Percentiles rank a stretch among this genome's conserved stretches.
Evolutionary conservation across 2,113 vertebrate species (phyloP).

Genomic region (Nibea albiflora): DNA sequence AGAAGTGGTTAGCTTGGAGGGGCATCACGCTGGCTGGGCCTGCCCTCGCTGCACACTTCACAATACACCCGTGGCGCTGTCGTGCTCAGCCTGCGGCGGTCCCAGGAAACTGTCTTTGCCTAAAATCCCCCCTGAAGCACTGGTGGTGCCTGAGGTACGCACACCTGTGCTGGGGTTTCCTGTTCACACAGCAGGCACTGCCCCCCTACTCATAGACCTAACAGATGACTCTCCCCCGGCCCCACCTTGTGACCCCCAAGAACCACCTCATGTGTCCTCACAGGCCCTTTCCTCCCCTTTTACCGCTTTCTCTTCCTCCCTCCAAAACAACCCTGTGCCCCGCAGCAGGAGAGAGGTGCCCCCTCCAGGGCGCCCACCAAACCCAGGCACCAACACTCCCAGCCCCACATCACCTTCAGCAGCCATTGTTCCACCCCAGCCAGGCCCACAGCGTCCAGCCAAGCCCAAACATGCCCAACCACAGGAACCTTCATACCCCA

Average conservation of each 20-base stretch:
- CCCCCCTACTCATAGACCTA: slow-evolving; percentile 80
- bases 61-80: slow-evolving; percentile 93
- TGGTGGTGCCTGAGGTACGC: slow-evolving; percentile 94
- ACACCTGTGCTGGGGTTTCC: slow-evolving; percentile 89
- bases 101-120: slow-evolving; percentile 95
- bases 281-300: slow-evolving; percentile 79
- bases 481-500: slow-evolving; percentile 83
- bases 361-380: slow-evolving; percentile 82
- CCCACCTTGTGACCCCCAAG: slow-evolving; percentile 80
- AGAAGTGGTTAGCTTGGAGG: slow-evolving; percentile 64
- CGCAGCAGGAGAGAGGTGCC: slow-evolving; percentile 95
- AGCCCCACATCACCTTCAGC: slow-evolving; percentile 84
- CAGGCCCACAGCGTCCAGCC: slow-evolving; percentile 65
- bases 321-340: slow-evolving; percentile 97
- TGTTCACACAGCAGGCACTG: slow-evolving; percentile 75
- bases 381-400: slow-evolving; percentile 66
- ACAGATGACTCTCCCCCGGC: slow-evolving; percentile 83
- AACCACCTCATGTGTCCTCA: slow-evolving; percentile 71
- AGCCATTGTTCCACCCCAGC: slow-evolving; percentile 65
- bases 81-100: slow-evolving; percentile 95
- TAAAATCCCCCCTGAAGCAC: slow-evolving; percentile 96
- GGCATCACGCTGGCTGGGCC: slow-evolving; percentile 86
- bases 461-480: slow-evolving; percentile 84
- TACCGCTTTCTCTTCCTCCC: slow-evolving; percentile 86
- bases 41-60: slow-evolving; percentile 95